Evolutionary conservation across 2,797 vertebrate species (phyloP).

Genomic region (Pseudochromis fuscus): DNA sequence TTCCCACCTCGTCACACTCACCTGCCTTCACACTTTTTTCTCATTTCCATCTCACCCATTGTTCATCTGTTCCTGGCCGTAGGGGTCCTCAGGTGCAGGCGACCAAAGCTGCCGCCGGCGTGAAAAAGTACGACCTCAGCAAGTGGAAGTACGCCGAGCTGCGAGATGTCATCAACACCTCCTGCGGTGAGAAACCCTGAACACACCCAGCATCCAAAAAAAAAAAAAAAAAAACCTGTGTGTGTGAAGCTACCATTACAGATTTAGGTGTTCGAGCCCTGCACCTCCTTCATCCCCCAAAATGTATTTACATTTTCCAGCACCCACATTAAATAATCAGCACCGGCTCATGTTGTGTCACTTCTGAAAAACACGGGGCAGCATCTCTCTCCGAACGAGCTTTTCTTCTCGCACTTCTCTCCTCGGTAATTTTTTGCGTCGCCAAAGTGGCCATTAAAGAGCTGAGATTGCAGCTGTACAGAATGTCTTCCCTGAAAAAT

Average conservation of each 20-base stretch:
- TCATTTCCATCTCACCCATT: background rate
- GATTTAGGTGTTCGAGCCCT: background rate
- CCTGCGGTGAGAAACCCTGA: slow-evolving; percentile 90
- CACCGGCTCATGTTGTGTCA: slow-evolving; percentile 47
- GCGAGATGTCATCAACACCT: slow-evolving; percentile 98
- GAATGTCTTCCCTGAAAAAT: slow-evolving; percentile 37
- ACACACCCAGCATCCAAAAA: background rate
- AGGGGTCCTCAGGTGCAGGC: slow-evolving; percentile 96
- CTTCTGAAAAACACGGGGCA: background rate
- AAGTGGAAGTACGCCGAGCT: slow-evolving; percentile 99
- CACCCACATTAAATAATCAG: slow-evolving; percentile 37
- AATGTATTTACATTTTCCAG: slow-evolving; percentile 32
- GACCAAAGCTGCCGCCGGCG: slow-evolving; percentile 92
- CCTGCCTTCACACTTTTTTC: background rate
- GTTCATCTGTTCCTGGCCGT: slow-evolving; percentile 45
- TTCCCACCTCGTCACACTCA: slow-evolving; percentile 18
- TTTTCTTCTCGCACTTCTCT: slow-evolving; percentile 23
- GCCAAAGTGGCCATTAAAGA: slow-evolving; percentile 39
- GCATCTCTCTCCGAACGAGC: background rate
- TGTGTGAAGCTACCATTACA: background rate
- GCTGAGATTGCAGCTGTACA: slow-evolving; percentile 62
- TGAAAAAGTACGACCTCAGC: slow-evolving; percentile 97
- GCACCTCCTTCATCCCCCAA: slow-evolving; percentile 10
- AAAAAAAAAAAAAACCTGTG: background rate
- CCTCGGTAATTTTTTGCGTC: slow-evolving; percentile 26